Percentiles rank a stretch among this genome's conserved stretches.
These are phyloP conservation scores for Apodemia hepburni DNA, from an alignment of 2,888 invertebrate species.

Conservation along the genomic window DNA sequence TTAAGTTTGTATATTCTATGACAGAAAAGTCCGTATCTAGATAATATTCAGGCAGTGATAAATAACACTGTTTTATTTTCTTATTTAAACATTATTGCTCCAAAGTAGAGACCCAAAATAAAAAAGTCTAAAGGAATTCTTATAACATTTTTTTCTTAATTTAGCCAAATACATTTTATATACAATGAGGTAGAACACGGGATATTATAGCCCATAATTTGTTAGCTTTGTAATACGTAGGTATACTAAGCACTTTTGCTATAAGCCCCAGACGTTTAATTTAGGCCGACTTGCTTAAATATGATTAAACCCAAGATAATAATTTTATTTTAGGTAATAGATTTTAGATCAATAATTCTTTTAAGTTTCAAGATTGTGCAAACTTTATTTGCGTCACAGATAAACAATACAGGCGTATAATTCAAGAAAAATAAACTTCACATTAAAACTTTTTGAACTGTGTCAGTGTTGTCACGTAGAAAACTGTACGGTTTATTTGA, in stretches of 20 bases:
- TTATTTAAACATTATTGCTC: constrained; percentile 59
- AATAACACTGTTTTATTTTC: constrained; percentile 31
- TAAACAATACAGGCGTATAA: neutral
- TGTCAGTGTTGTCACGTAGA: neutral
- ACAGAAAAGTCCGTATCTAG: constrained; percentile 36
- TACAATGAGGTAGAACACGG: constrained; percentile 77
- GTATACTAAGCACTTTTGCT: constrained; percentile 16
- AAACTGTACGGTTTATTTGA: neutral
- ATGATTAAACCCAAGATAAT: constrained; percentile 3
- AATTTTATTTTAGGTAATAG: neutral
- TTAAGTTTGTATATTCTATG: constrained; percentile 30
- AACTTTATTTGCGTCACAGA: neutral
- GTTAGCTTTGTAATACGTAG: constrained; percentile 44
- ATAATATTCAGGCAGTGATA: constrained; percentile 54
- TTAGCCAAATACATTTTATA: constrained; percentile 68
- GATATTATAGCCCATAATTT: constrained; percentile 56
- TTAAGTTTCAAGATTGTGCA: constrained; percentile 18
- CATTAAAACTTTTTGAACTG: neutral
- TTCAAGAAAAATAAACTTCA: neutral
- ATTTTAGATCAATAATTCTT: neutral
- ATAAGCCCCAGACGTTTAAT: constrained; percentile 15
- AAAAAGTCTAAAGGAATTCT: constrained; percentile 46
- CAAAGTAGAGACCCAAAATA: constrained; percentile 46
- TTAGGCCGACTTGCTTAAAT: constrained; percentile 30
- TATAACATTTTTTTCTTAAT: constrained; percentile 56